Conservation (phyloP, 2,797 vertebrate species). For the Onychomys leucogaster region DNA sequence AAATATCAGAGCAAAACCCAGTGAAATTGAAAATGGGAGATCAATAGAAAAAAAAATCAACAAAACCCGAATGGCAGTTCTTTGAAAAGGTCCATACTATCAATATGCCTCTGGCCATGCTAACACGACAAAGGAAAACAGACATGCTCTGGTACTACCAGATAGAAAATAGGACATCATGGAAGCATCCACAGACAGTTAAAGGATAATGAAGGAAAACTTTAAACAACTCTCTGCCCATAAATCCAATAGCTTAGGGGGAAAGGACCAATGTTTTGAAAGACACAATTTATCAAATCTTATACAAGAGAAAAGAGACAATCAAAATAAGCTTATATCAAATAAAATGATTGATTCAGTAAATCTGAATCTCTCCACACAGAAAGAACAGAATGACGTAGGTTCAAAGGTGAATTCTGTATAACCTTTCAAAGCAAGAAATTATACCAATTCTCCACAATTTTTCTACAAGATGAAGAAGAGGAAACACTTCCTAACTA, state of each 20-base stretch:
- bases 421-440: not conserved
- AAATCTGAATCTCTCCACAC: not conserved
- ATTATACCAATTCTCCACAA: not conserved
- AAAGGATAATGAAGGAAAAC: not conserved
- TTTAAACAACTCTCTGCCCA: not conserved
- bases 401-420: not conserved
- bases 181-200: not conserved
- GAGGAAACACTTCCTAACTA: not conserved
- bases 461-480: not conserved
- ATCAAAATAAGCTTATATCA: not conserved
- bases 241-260: not conserved
- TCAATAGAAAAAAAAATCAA: slow-evolving; percentile 42
- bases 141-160: not conserved
- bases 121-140: not conserved
- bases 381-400: not conserved
- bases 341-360: not conserved
- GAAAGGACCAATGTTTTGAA: not conserved
- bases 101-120: not conserved
- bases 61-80: not conserved
- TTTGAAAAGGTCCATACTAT: not conserved
- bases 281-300: not conserved
- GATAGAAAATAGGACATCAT: not conserved
- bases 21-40: slow-evolving; percentile 6
- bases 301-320: not conserved
- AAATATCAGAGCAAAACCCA: not conserved